These are phyloP conservation scores for Penelope pileata DNA, from an alignment of 2,113 vertebrate genomes.

Conservation along the genomic window DNA sequence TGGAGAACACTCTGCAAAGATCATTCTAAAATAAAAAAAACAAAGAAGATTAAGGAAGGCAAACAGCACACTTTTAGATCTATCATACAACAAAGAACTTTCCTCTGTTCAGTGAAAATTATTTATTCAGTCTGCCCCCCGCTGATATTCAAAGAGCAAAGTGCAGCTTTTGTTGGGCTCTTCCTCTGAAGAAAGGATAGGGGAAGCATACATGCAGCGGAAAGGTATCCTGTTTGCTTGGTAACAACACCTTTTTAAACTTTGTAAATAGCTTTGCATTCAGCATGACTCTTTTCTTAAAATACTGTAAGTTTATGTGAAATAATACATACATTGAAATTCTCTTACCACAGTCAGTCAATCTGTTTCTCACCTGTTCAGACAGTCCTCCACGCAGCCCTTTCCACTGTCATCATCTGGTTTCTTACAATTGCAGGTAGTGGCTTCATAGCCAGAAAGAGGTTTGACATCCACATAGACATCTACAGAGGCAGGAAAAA, in stretches of 20 bases:
- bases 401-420: slow-evolving; percentile 81
- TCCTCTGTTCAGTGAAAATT: background rate
- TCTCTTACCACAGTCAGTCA: background rate
- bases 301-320: background rate
- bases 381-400: slow-evolving; percentile 93
- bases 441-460: slow-evolving; percentile 95
- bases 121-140: background rate
- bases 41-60: background rate
- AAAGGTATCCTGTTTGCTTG: background rate
- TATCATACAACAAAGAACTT: no score
- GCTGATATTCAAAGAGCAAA: background rate
- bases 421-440: slow-evolving; percentile 92
- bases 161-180: background rate
- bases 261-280: background rate
- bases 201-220: rapidly evolving
- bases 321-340: background rate
- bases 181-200: background rate
- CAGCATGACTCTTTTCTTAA: background rate
- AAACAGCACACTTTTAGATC: rapidly evolving
- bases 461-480: slow-evolving; percentile 96
- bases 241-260: no score
- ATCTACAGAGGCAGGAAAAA: background rate
- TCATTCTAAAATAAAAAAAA: slow-evolving; percentile 85
- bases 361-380: slow-evolving; percentile 86
- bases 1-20: slow-evolving; percentile 94